Percentiles rank a stretch among this genome's conserved stretches.
Evolutionary conservation across 2,113 vertebrate genomes (phyloP).

Genomic region (human (Homo sapiens)): DNA sequence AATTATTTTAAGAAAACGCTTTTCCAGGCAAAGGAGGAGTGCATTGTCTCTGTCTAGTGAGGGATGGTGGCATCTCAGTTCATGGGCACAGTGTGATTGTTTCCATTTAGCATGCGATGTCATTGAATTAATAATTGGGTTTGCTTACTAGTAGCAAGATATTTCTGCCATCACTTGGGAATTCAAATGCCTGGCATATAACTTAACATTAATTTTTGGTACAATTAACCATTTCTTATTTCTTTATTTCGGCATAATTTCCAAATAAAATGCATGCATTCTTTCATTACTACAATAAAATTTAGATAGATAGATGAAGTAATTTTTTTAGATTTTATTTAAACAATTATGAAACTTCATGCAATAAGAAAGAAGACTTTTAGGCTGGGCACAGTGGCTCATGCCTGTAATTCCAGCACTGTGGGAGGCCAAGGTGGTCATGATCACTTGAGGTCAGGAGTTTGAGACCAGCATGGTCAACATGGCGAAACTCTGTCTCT

Average conservation of each 20-base stretch:
- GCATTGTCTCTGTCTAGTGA: neutral
- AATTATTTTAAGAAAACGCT: conserved; percentile 77
- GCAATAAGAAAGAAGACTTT: neutral
- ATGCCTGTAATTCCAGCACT: too few species aligned
- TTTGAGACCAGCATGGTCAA: too few species aligned
- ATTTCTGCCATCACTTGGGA: neutral
- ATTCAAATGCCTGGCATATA: neutral
- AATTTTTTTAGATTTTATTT: neutral
- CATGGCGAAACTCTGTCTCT: too few species aligned
- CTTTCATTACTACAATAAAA: neutral
- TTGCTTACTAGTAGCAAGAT: conserved; percentile 26
- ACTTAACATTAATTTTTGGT: neutral
- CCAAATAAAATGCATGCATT: neutral
- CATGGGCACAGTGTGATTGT: accelerated
- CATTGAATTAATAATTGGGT: neutral
- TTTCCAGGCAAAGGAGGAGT: conserved; percentile 50
- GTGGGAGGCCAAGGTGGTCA: too few species aligned
- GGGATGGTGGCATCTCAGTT: neutral
- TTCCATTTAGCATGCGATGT: neutral
- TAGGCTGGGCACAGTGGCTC: too few species aligned
- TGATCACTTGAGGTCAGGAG: too few species aligned
- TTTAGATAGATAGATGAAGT: neutral
- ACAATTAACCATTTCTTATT: neutral
- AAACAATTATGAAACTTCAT: neutral
- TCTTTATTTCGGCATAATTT: conserved; percentile 7